Base-by-base conservation (phyloP, 2,888 invertebrate species). In the Emmelina monodactyla region DNA sequence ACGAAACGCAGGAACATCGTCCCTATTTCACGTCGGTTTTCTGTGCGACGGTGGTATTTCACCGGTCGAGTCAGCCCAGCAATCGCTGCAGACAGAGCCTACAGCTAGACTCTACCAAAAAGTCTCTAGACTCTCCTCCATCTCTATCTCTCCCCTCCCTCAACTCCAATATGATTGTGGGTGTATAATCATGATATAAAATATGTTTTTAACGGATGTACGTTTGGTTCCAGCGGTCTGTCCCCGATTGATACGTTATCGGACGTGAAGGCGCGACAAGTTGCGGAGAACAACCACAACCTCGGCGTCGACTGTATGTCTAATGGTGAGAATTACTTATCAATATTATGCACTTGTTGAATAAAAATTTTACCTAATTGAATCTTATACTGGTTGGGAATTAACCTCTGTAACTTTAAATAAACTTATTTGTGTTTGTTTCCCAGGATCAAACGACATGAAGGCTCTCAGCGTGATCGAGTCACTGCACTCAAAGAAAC, bases 231-330 rank as follows among this genome's bases (percentile, higher is more conserved):
- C 59, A 88, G 94, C 50, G 99, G 99, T 14, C 79, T 96, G 16
- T 88, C 94, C 3, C 92, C 98, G 0, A 96, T 99, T 49, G 91
- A 97, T 57, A 88, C 95, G 0, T 68, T 99, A 33, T 91, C 94
- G 0, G 94, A 95, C 50, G 83, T 96, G 30, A 97, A 96, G 82
- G 88, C 95, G 9, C 85, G 89, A 25, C 99, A 99, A 62, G 84
- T 92, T 4, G 72, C 87, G 1, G 91, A 94, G 58, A 89, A 89
- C 39, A 94, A 95, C 62, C 85, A 91, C 1, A 86, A 88, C 43
- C 81, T 99, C 14, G 99, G 99, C 30, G 91, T 99, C 33, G 99
- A 99, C 75, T 99, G 98, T 67, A 89, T 97, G 88, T 82, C 86
- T 43, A 85, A 84, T 32, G 97, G 95, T 60, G 79, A 51, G 35